Base-by-base conservation (phyloP, 2,888 invertebrate genomes). In the Nebria salina region DNA sequence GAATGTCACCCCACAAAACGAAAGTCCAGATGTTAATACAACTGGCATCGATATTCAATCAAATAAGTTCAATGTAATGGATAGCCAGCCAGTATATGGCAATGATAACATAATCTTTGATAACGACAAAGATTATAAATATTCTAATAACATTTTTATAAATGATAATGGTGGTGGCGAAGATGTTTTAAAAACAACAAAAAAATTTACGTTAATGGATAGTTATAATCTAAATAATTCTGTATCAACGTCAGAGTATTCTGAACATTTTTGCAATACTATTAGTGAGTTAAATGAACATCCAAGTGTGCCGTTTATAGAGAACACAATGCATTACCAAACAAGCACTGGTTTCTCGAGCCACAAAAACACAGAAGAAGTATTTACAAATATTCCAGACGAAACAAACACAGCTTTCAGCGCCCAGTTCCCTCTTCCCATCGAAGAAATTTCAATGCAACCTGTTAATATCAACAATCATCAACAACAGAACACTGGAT, bases 101-200 rank as follows among this genome's bases (percentile, higher is more conserved):
- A 76, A 65, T 73, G 75, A 76, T 76, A 70, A 20, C 26, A 34
- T 70, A 26, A 11, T 25, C 25, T 70, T 70, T 7, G 26, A 20
- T 5, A 26, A 65, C 70, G 80, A 75, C 43, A 25, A 13, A 74
- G 75, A 75, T 64, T 65, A 78, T 77, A 75, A 80, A 80, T 80
- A 80, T 79, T 72, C 72, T 74, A 8, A 54, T 54, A 74, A 66
- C 65, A 65, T 74, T 74, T 75, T 75, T 70, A 75, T 75, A 41
- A 73, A 73, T 73, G 42, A 73, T 42, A 73, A 41, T 75, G 80
- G 80, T 80, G 80, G 80, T 75, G 80, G 80, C 75, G 80, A 68
- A n/a, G 13, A 26, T 41, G 15, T 41, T 41, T 41, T n/a, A 73
- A 73, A 26, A 34, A 34, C 72, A 72, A 77, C 72, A 77, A 77